A percentile compares a stretch with the other conserved stretches of the same genome.
These are phyloP conservation scores for Teinopalpus imperialis DNA, from an alignment of 2,888 invertebrate genomes.

Conservation along the genomic window DNA sequence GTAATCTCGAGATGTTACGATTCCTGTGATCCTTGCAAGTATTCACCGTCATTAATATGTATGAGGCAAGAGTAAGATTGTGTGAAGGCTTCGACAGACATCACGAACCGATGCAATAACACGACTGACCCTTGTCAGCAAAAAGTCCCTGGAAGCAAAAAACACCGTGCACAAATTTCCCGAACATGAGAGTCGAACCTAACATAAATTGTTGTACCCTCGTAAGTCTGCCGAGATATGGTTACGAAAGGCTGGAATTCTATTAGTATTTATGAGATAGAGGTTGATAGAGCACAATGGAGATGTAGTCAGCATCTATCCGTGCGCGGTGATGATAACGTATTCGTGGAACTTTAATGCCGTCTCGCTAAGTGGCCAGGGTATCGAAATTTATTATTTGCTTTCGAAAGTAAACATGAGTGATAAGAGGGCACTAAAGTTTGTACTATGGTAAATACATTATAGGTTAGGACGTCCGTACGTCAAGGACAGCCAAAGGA, in stretches of 20 bases:
- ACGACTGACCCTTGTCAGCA: constrained; percentile 67
- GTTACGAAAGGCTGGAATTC: constrained; percentile 43
- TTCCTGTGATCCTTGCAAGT: constrained; percentile 39
- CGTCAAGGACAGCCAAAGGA: constrained; percentile 3
- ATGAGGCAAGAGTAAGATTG: constrained; percentile 53
- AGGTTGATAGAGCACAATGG: constrained; percentile 42
- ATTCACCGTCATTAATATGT: constrained; percentile 56
- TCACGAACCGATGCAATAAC: constrained; percentile 49
- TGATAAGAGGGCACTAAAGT: constrained; percentile 12
- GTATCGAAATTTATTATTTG: constrained; percentile 22
- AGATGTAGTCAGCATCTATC: constrained; percentile 26
- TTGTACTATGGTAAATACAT: constrained; percentile 5
- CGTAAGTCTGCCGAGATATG: constrained; percentile 53
- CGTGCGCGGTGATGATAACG: constrained; percentile 22
- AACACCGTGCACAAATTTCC: constrained; percentile 57
- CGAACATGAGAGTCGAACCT: constrained; percentile 48
- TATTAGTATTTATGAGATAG: constrained; percentile 53
- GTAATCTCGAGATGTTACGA: constrained; percentile 42
- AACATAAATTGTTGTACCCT: constrained; percentile 59
- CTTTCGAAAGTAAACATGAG: constrained; percentile 13
- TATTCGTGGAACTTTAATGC: constrained; percentile 20
- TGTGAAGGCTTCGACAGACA: constrained; percentile 45
- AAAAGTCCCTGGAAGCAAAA: constrained; percentile 46
- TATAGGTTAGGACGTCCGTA: background rate
- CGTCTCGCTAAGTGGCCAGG: constrained; percentile 24